Percentiles rank a stretch among this genome's conserved stretches.
These are phyloP conservation scores for Microcebus lehilahytsara DNA, from an alignment of 2,113 vertebrate genomes.

Conservation along the genomic window DNA sequence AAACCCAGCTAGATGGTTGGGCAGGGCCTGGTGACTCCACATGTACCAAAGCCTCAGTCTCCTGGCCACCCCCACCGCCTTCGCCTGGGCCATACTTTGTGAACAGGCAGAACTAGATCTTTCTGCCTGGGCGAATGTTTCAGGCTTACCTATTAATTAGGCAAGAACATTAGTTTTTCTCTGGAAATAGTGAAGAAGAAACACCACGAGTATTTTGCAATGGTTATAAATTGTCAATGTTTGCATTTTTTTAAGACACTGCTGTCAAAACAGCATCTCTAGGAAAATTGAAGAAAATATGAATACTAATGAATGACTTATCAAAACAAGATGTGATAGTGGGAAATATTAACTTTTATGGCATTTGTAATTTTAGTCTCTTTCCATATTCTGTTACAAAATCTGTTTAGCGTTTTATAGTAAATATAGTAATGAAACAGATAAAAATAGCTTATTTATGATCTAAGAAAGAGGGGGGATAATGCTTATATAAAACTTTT, in stretches of 20 bases:
- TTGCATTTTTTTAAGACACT: not conserved
- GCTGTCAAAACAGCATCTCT: slow-evolving; percentile 12
- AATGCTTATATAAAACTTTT: not conserved
- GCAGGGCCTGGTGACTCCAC: not conserved
- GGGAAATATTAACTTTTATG: not conserved
- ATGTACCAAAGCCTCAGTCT: not conserved
- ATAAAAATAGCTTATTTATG: not conserved
- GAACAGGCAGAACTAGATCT: not conserved
- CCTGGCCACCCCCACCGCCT: rapidly evolving
- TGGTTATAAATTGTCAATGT: slow-evolving; percentile 18
- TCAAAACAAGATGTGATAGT: not conserved
- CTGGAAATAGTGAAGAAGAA: not conserved
- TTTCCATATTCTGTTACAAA: not conserved
- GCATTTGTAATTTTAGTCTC: not conserved
- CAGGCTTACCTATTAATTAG: not conserved
- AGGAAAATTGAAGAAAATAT: not conserved
- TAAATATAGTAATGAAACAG: not conserved
- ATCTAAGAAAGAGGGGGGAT: not conserved
- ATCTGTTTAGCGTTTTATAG: not conserved
- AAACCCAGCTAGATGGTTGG: not conserved
- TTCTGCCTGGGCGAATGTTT: not conserved
- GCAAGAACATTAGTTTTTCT: not conserved
- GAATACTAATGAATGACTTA: not conserved
- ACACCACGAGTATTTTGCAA: slow-evolving; percentile 43
- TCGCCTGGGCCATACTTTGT: rapidly evolving